These are phyloP conservation scores for Lates japonicus DNA, from an alignment of 2,797 vertebrate genomes.

Conservation along the genomic window DNA sequence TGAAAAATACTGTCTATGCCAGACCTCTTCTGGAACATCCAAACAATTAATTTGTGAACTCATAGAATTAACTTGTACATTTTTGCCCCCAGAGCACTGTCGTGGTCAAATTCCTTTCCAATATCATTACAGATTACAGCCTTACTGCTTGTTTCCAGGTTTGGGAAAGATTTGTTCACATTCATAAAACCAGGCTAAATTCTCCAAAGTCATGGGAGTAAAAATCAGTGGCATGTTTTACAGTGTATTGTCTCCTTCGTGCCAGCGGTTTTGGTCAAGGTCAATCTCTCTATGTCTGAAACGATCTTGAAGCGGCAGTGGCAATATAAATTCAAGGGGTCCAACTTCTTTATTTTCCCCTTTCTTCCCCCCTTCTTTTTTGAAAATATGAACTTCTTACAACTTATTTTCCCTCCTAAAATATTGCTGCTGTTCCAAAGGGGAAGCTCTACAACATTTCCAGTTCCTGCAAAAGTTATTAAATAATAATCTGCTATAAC, in stretches of 20 bases:
- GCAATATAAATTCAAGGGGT: neutral
- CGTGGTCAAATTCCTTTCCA: conserved; percentile 1
- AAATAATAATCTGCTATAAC: conserved; percentile 41
- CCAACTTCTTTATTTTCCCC: neutral
- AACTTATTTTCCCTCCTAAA: neutral
- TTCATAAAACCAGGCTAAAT: conserved; percentile 4
- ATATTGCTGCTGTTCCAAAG: neutral
- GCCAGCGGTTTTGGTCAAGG: neutral
- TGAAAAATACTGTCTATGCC: neutral
- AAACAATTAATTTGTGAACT: neutral
- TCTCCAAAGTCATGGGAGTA: conserved; percentile 11
- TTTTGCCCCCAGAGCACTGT: neutral
- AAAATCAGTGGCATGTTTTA: conserved; percentile 6
- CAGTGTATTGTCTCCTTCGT: neutral
- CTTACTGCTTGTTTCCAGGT: conserved; percentile 10
- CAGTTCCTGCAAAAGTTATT: conserved; percentile 21
- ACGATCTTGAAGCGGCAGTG: neutral
- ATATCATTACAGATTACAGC: conserved; percentile 7
- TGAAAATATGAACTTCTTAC: neutral
- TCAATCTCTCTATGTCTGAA: conserved; percentile 1
- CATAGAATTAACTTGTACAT: neutral
- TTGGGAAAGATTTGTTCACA: neutral
- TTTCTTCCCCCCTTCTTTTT: neutral
- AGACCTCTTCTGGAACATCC: neutral
- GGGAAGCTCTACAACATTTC: neutral